Base-by-base conservation (phyloP, 2,888 invertebrate species). In the Drosophila borborema region DNA sequence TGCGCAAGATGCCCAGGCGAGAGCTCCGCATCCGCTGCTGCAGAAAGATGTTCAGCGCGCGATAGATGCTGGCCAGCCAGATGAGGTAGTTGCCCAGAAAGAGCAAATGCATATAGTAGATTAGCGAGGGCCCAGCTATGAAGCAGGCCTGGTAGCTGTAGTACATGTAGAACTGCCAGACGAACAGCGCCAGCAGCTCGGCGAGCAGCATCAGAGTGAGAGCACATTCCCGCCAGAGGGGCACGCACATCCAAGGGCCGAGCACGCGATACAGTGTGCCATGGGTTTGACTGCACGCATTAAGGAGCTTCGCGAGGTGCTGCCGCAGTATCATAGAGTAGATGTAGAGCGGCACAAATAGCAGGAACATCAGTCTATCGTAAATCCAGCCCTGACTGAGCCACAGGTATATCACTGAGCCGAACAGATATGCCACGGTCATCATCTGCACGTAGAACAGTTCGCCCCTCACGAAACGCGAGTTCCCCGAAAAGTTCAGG, bases 21-120 rank as follows among this genome's bases (percentile, higher is more conserved):
- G 63, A 56, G 67, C 72, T 60, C 45, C 16, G n/a, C 77, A 86
- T 65, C 23, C 81, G 80, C n/a, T 38, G 48, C 3, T 3, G 31
- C 3, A 84, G 56, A 7, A 85, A 85, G 9, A 14, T 45, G 14
- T 78, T 80, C 2, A 86, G 31, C 0, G 82, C 73, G 0, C 84
- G 70, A 40, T 80, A 82, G 20, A 87, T 71, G 64, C 86, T 76
- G 18, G 66, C 66, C 53, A 82, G 61, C 86, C 82, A 80, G 14
- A 87, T 62, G 0, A 82, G 40, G 45, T 87, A 82, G 62, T 79
- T 78, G 56, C 76, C 86, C 58, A 77, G 71, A 7, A 82, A 80
- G 8, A 87, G 59, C 38, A 87, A 48, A 1, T 74, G 71, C 58
- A 87, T 38, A 14, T 74, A 55, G 7, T 78, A 82, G 18, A 68